These are phyloP conservation scores for Halictus quadricinctus DNA, from an alignment of 2,888 invertebrate species.

Conservation along the genomic window DNA sequence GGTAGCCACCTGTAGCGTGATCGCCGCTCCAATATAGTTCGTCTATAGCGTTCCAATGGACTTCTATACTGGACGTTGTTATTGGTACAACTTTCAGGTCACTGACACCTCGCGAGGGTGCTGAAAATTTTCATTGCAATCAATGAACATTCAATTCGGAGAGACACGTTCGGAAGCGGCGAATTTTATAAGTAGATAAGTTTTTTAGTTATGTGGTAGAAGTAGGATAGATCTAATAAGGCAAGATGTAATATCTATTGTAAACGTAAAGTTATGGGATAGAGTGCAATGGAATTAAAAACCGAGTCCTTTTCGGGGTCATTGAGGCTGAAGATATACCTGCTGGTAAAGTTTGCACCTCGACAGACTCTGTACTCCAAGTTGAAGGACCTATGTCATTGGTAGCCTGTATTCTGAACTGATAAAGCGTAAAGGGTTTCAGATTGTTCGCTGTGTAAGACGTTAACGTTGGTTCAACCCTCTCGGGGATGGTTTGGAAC, in stretches of 20 bases:
- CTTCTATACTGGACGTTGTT: constrained; percentile 96
- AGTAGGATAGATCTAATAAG: too few relatives aligned
- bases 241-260: too few relatives aligned
- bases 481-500: constrained; percentile 93
- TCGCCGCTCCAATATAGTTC: constrained; percentile 95
- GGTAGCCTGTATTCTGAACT: constrained; percentile 96
- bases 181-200: too few relatives aligned
- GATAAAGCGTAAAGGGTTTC: constrained; percentile 94
- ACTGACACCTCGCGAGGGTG: constrained; percentile 92
- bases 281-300: too few relatives aligned
- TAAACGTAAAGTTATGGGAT: too few relatives aligned
- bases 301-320: too few relatives aligned
- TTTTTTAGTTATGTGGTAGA: too few relatives aligned
- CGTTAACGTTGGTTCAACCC: constrained; percentile 93
- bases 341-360: constrained; percentile 94
- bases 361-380: constrained; percentile 94
- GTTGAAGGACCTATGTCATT: constrained; percentile 98
- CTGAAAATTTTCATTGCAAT: constrained; percentile 81
- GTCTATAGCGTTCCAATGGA: constrained; percentile 93
- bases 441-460: constrained; percentile 93
- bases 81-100: constrained; percentile 95
- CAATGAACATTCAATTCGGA: too few relatives aligned
- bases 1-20: constrained; percentile 92
- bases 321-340: constrained; percentile 81
- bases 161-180: too few relatives aligned